These are phyloP conservation scores for Asteroscopus sphinx DNA, from an alignment of 2,888 invertebrate genomes.

Conservation along the genomic window DNA sequence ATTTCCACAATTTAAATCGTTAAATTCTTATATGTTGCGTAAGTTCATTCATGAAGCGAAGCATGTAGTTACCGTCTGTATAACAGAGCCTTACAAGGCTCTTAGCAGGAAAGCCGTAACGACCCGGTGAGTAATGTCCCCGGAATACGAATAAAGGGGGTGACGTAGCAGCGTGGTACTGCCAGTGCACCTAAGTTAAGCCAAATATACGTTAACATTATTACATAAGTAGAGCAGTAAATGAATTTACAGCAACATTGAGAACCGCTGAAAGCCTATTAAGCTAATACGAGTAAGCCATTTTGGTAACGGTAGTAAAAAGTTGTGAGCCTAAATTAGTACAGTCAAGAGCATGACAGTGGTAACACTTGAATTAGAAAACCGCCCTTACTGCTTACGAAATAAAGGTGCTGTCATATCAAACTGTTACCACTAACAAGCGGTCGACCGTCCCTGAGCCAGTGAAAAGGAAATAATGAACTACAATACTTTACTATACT, in stretches of 20 bases:
- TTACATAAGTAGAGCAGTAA: conserved; percentile 2
- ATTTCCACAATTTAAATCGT: no score
- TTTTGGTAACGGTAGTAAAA: conserved; percentile 1
- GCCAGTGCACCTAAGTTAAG: conserved; percentile 15
- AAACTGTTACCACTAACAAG: no score
- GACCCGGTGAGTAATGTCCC: conserved; percentile 22
- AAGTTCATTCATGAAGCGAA: neutral
- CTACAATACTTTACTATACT: no score
- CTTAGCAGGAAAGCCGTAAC: conserved; percentile 11
- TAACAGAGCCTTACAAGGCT: neutral
- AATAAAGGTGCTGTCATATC: no score
- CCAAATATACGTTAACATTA: neutral
- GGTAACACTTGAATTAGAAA: no score
- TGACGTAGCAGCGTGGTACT: conserved; percentile 2
- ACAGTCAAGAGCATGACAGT: no score
- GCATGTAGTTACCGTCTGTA: conserved; percentile 2
- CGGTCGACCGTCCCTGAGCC: no score
- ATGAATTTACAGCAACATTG: neutral
- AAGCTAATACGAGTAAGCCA: neutral
- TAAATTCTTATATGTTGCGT: no score
- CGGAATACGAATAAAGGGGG: conserved; percentile 14
- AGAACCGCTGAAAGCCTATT: conserved; percentile 6
- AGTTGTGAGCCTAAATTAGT: neutral
- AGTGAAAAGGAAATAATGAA: no score
- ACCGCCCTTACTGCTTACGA: no score